Percentiles rank a stretch among this genome's conserved stretches.
These are phyloP conservation scores for Trinorchestia longiramus DNA, from an alignment of 1,140 invertebrate genomes.

Conservation along the genomic window DNA sequence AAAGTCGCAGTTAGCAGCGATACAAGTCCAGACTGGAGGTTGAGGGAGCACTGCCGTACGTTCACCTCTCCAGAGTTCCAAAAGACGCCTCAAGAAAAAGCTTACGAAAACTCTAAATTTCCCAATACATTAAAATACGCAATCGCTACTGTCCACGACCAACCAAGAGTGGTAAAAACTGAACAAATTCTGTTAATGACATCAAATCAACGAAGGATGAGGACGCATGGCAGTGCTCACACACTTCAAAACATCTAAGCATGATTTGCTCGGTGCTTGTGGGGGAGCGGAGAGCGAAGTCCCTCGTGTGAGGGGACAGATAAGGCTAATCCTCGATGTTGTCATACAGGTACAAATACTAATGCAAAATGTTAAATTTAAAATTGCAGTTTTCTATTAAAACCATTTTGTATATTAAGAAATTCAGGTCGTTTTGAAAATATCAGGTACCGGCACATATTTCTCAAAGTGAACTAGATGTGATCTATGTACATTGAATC, in stretches of 20 bases:
- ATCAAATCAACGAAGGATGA: no score
- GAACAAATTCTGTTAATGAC: no score
- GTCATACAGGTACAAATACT: conserved; percentile 8
- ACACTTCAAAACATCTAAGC: background rate
- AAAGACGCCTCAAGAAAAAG: background rate
- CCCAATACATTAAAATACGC: no score
- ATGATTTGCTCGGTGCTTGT: background rate
- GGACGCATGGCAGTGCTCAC: background rate
- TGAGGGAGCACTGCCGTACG: background rate
- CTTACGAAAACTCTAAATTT: background rate
- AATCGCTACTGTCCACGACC: no score
- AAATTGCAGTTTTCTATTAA: conserved; percentile 25
- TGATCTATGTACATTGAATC: conserved; percentile 47
- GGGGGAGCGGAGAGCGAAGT: background rate
- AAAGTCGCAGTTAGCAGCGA: background rate
- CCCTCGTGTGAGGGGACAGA: background rate
- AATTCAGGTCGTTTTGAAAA: conserved; percentile 53
- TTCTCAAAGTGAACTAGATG: conserved; percentile 53
- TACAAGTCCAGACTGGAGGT: background rate
- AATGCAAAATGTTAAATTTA: conserved; percentile 17
- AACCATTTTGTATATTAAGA: conserved; percentile 49
- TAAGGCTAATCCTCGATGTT: background rate
- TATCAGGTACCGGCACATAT: conserved; percentile 46
- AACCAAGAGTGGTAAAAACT: no score
- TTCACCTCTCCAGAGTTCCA: background rate